These are phyloP conservation scores for Pipistrellus nathusii DNA, from an alignment of 2,797 vertebrate genomes.

Conservation along the genomic window DNA sequence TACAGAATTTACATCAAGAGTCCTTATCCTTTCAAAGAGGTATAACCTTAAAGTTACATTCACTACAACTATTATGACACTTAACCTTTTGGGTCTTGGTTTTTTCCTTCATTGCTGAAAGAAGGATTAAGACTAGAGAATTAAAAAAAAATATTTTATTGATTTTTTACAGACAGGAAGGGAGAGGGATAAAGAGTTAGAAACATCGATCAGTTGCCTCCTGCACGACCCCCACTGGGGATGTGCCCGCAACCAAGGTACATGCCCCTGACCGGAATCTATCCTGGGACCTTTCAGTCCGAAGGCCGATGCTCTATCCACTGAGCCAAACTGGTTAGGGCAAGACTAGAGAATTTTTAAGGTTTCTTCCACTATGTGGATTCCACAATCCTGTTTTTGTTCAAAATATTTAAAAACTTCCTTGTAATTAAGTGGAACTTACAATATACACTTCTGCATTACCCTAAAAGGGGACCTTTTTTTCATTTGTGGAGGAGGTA, in stretches of 20 bases:
- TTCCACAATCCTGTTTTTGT: conserved; percentile 36
- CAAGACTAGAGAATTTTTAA: background rate
- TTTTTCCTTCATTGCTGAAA: conserved; percentile 42
- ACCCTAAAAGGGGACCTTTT: conserved; percentile 22
- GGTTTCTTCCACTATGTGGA: background rate
- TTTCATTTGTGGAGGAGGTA: conserved; percentile 42
- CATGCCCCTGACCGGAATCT: no score
- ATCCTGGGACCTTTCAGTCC: no score
- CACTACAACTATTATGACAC: conserved; percentile 5
- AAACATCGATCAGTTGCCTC: no score
- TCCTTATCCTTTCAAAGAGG: conserved; percentile 27
- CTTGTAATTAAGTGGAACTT: conserved; percentile 41
- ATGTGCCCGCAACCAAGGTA: no score
- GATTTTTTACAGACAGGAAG: no score
- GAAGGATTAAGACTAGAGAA: background rate
- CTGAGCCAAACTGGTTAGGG: no score
- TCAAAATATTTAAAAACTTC: conserved; percentile 50
- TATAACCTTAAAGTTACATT: conserved; percentile 45
- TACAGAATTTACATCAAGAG: conserved; percentile 40
- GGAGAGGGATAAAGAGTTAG: no score
- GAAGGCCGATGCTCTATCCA: no score
- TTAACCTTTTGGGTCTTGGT: conserved; percentile 9
- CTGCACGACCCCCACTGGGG: no score
- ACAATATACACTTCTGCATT: conserved; percentile 44
- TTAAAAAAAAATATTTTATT: no score